phyloP scores from a whole-genome alignment of 1,140 invertebrate species.

The Neodiprion fabricii region DNA sequence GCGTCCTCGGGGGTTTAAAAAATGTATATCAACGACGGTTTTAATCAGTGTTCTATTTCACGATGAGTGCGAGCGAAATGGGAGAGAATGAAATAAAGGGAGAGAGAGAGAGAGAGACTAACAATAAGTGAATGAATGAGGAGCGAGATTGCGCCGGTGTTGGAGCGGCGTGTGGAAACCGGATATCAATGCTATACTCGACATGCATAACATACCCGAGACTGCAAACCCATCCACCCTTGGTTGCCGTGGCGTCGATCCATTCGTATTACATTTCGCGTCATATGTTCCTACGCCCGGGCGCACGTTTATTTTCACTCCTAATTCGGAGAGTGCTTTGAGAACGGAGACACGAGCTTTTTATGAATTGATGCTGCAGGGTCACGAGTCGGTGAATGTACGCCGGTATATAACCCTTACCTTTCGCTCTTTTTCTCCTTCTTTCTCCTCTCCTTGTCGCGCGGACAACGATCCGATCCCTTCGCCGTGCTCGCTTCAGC shows the following conservation, averaged over 20 bases:
- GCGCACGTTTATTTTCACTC: background rate
- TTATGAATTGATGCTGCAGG: background rate
- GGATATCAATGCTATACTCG: background rate
- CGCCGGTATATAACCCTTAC: too few species aligned
- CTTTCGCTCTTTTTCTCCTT: too few species aligned
- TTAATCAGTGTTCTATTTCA: conserved; percentile 38
- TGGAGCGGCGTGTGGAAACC: conserved; percentile 21
- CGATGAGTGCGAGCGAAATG: background rate
- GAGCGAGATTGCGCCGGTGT: background rate
- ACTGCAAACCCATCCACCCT: background rate
- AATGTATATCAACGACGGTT: conserved; percentile 33
- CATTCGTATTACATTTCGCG: conserved; percentile 4
- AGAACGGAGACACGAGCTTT: background rate
- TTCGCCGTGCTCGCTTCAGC: too few species aligned
- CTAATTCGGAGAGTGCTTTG: conserved; percentile 4
- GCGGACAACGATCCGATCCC: too few species aligned
- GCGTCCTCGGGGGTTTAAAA: conserved; percentile 23
- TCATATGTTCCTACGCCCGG: background rate
- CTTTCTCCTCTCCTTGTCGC: too few species aligned
- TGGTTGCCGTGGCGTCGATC: background rate
- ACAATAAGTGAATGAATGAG: too few species aligned
- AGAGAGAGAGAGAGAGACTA: too few species aligned
- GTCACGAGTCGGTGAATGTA: too few species aligned
- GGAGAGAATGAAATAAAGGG: background rate
- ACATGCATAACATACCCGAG: too few species aligned